These are phyloP conservation scores for Agapornis canus DNA, from an alignment of 2,797 vertebrate genomes.

Conservation along the genomic window DNA sequence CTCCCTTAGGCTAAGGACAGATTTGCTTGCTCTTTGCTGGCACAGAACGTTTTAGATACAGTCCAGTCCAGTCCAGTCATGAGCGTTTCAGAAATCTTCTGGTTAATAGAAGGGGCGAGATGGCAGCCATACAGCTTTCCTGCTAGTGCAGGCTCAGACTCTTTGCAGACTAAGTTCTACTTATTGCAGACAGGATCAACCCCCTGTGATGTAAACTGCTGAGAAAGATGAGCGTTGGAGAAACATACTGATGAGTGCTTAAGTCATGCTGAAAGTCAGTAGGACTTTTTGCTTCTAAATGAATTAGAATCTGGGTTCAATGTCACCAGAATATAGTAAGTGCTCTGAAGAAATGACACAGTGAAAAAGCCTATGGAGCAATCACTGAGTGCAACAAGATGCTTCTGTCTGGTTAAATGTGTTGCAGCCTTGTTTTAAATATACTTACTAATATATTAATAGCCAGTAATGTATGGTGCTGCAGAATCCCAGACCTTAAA, in stretches of 20 bases:
- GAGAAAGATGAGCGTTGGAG: neutral
- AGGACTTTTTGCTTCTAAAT: neutral
- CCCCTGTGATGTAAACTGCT: neutral
- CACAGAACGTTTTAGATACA: neutral
- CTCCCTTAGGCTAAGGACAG: neutral
- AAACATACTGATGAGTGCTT: neutral
- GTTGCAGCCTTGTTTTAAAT: neutral
- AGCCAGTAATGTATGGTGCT: neutral
- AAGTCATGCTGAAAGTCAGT: neutral
- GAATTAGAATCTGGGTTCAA: neutral
- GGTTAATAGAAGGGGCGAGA: accelerated
- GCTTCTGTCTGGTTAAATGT: neutral
- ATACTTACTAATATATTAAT: neutral
- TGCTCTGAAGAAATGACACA: neutral
- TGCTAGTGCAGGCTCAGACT: neutral
- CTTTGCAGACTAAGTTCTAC: neutral
- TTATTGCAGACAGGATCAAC: neutral
- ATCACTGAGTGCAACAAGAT: neutral
- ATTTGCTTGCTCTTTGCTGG: neutral
- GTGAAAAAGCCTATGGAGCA: neutral
- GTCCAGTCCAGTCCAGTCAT: neutral
- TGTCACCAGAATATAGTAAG: neutral
- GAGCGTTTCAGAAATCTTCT: neutral
- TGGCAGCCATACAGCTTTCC: neutral
- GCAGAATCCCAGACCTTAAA: neutral